These are phyloP conservation scores for Drosophila diplacantha DNA, from an alignment of 2,888 invertebrate genomes.

Conservation along the genomic window DNA sequence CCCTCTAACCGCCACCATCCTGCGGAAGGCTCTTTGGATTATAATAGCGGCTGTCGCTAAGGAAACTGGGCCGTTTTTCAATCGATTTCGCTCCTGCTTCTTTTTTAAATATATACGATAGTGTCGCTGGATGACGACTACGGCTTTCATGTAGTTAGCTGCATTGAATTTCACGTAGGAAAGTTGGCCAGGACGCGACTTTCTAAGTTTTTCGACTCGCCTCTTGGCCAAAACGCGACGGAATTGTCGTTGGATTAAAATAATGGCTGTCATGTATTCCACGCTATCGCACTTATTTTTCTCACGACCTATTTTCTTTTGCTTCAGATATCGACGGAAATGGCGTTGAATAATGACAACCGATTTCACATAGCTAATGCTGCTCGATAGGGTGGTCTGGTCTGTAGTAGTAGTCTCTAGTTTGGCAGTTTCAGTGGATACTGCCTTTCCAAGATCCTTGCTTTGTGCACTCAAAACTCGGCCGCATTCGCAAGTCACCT, in stretches of 20 bases:
- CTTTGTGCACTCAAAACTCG: slow-evolving; percentile 33
- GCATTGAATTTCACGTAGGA: slow-evolving; percentile 29
- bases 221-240: slow-evolving; percentile 40
- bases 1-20: slow-evolving; percentile 47
- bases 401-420: neutral
- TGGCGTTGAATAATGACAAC: slow-evolving; percentile 51
- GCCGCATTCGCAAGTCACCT: slow-evolving; percentile 64
- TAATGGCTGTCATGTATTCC: slow-evolving; percentile 47
- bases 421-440: neutral
- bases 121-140: slow-evolving; percentile 67
- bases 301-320: slow-evolving; percentile 12
- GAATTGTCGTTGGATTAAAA: slow-evolving; percentile 50
- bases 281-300: slow-evolving; percentile 25
- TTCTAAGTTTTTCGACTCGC: slow-evolving; percentile 7
- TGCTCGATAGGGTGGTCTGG: neutral
- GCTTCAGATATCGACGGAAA: slow-evolving; percentile 46
- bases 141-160: slow-evolving; percentile 58
- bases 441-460: slow-evolving; percentile 2
- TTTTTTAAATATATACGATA: slow-evolving; percentile 57
- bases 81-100: slow-evolving; percentile 16
- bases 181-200: neutral
- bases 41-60: slow-evolving; percentile 75
- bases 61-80: slow-evolving; percentile 28
- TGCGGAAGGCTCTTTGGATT: slow-evolving; percentile 81
- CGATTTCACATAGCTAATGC: slow-evolving; percentile 33